Conservation (phyloP, 2,888 invertebrate genomes). For the Acleris literana region DNA sequence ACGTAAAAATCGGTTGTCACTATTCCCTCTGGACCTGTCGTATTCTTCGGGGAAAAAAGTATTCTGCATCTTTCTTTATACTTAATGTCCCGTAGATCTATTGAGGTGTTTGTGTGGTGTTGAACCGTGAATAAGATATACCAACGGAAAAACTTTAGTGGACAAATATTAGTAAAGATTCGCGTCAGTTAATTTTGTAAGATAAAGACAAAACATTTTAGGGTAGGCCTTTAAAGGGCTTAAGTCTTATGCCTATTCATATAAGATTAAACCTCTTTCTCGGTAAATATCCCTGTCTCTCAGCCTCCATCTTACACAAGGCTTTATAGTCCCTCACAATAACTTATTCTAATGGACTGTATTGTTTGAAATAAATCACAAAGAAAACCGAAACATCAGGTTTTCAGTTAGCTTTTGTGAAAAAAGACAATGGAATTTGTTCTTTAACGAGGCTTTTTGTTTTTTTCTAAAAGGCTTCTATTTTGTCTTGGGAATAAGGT, state of each 20-base stretch:
- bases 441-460: slow-evolving; percentile 26
- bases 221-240: not conserved
- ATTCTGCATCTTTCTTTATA: too few species aligned
- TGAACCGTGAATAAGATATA: too few species aligned
- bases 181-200: too few species aligned
- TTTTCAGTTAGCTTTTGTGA: slow-evolving; percentile 27
- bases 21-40: too few species aligned
- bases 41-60: too few species aligned
- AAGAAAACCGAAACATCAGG: slow-evolving; percentile 36
- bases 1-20: too few species aligned
- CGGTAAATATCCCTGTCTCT: slow-evolving; percentile 1
- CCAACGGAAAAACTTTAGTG: too few species aligned
- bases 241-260: not conserved
- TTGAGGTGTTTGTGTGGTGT: too few species aligned
- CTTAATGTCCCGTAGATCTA: too few species aligned
- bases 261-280: not conserved
- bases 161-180: too few species aligned
- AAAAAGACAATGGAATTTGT: slow-evolving; percentile 31
- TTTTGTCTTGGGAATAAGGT: slow-evolving; percentile 13
- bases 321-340: slow-evolving; percentile 24
- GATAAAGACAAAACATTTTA: not conserved
- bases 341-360: slow-evolving; percentile 29
- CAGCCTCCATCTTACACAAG: slow-evolving; percentile 1
- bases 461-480: slow-evolving; percentile 26
- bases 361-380: slow-evolving; percentile 34